A percentile compares a stretch with the other conserved stretches of the same genome.
These are phyloP conservation scores for Gymnocephalus cernua DNA, from an alignment of 2,113 vertebrate genomes.

Conservation along the genomic window DNA sequence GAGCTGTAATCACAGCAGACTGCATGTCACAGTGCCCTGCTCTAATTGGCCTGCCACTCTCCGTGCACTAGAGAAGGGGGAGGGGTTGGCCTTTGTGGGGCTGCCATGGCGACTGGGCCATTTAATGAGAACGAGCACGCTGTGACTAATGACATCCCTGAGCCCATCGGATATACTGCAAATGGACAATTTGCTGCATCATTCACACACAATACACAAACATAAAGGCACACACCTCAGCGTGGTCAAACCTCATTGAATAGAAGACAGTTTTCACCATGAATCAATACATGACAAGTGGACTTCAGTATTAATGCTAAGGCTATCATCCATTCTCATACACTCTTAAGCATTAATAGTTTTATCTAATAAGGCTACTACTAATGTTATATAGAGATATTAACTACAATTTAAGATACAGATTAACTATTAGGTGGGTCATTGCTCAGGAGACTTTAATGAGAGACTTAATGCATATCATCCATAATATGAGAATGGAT, in stretches of 20 bases:
- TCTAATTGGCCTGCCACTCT: constrained; percentile 87
- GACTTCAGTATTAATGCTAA: constrained; percentile 44
- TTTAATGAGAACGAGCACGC: constrained; percentile 84
- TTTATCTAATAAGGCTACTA: constrained; percentile 53
- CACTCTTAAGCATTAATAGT: constrained; percentile 45
- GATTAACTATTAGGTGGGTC: constrained; percentile 57
- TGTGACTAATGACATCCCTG: constrained; percentile 86
- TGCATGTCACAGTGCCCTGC: constrained; percentile 79
- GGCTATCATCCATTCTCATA: constrained; percentile 51
- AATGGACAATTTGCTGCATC: constrained; percentile 83
- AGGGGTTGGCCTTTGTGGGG: constrained; percentile 80
- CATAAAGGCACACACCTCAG: constrained; percentile 59
- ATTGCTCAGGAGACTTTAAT: constrained; percentile 60
- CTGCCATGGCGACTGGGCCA: constrained; percentile 83
- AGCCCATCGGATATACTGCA: constrained; percentile 83
- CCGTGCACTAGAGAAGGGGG: constrained; percentile 58
- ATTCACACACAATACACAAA: constrained; percentile 74
- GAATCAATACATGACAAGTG: constrained; percentile 70
- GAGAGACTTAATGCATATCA: constrained; percentile 49
- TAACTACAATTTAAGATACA: constrained; percentile 59
- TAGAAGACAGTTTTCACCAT: constrained; percentile 47
- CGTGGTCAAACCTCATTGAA: constrained; percentile 67
- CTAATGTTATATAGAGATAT: constrained; percentile 54
- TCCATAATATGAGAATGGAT: constrained; percentile 61
- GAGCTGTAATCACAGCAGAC: constrained; percentile 82